Base-by-base conservation (phyloP, 2,113 vertebrate genomes). In the Notechis scutatus region DNA sequence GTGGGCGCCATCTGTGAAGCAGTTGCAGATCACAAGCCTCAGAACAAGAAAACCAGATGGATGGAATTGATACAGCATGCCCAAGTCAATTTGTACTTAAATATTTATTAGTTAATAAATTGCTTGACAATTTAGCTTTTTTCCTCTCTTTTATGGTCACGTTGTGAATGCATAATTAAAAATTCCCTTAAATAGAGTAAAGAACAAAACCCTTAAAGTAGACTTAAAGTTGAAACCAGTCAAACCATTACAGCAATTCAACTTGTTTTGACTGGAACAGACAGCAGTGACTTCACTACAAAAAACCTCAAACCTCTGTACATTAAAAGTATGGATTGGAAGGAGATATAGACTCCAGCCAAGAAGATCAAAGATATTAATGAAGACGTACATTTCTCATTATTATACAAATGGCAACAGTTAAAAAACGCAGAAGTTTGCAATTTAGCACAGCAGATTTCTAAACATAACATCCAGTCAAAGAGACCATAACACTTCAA, bases 11-110 rank as follows among this genome's bases (percentile, higher is more conserved):
- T 94, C 86, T 93, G 95, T 95, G 88, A 20, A 95, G 54, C 95
- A 95, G 95, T 95, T 96, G 95, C 39, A 96, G 85, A 87, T 91
- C 29, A 90, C 57, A 96, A 93, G 85, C 92, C 45, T 85, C 91
- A 91, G 52, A 87, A 91, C 94, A 55, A 87, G 90, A 94, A 95
- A 96, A 94, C 91, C 52, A 34, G 54, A 90, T 0, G 93, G 93
- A 91, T 95, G 61, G 88, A 94, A 85, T 21, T 95, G 94, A 92
- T 95, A 54, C 11, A 85, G 47, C 11, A 50, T 5, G 42, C 87
- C 86, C 89, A 89, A 93, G 90, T 26, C 9, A 14, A 57, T 50
- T 47, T 50, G 81, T 39, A 20, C 69, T 90, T 87, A 42, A 69
- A n/a, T n/a, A 69, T 69, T 64, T n/a, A 34, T 34, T 69, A 69